These are phyloP conservation scores for Hermaeophaga mercurialis DNA, from an alignment of 2,888 invertebrate genomes.

Conservation along the genomic window DNA sequence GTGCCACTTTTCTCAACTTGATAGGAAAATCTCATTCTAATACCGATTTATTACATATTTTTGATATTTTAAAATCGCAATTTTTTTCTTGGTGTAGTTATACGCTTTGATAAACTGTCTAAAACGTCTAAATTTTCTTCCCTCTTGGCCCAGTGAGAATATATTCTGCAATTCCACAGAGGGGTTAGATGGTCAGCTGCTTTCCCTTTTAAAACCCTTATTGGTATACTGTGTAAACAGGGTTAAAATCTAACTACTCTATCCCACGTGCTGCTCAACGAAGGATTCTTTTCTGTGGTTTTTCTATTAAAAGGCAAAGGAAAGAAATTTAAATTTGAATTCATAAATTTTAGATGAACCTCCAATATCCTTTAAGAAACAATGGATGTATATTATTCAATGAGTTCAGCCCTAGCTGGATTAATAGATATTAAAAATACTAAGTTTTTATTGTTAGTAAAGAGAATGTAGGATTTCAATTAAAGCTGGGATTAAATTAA, in stretches of 20 bases:
- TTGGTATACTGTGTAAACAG: slow-evolving; percentile 60
- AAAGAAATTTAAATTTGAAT: slow-evolving; percentile 29
- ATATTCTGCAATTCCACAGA: slow-evolving; percentile 56
- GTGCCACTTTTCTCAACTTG: too few species aligned
- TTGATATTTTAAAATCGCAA: too few species aligned
- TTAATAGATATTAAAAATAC: too few species aligned
- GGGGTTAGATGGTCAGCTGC: slow-evolving; percentile 54
- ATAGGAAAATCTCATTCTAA: too few species aligned
- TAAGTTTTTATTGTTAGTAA: too few species aligned
- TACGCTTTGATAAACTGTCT: too few species aligned
- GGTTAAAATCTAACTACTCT: slow-evolving; percentile 33
- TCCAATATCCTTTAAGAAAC: too few species aligned
- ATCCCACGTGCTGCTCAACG: slow-evolving; percentile 22
- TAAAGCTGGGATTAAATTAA: slow-evolving; percentile 29
- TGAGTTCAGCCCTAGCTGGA: too few species aligned
- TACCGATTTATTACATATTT: too few species aligned
- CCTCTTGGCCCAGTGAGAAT: slow-evolving; percentile 39
- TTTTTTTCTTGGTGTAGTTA: too few species aligned
- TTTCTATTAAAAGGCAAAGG: slow-evolving; percentile 12
- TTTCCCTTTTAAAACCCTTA: slow-evolving; percentile 54
- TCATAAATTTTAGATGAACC: slow-evolving; percentile 26
- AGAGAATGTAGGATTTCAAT: slow-evolving; percentile 10
- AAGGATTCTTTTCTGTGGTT: slow-evolving; percentile 19
- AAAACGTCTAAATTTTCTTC: slow-evolving; percentile 29
- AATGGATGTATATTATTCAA: too few species aligned